Base-by-base conservation (phyloP, 2,888 invertebrate genomes). In the Spicauda simplicius region DNA sequence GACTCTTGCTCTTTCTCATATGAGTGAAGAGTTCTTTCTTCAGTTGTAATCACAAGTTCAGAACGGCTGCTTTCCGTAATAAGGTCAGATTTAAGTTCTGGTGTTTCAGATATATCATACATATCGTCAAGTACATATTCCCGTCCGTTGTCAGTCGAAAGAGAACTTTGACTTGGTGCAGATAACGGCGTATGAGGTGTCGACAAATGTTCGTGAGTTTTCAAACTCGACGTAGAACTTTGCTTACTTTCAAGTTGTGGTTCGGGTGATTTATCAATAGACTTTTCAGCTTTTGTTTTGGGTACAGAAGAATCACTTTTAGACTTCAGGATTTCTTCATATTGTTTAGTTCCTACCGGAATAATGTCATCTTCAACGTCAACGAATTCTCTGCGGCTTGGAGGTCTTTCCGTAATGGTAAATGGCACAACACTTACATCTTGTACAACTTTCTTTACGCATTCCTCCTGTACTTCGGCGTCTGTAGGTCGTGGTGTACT, bases 1-100 rank as follows among this genome's bases (percentile, higher is more conserved):
- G 97, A 97, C 74, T 97, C 96, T 71, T 94, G 94, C 77, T 94
- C 94, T 75, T 94, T 94, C 72, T 94, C 94, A 60, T 85, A 87
- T 11, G 80, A 91, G 19, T 94, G 93, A 48, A 93, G 81, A 6
- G 91, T 86, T 77, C 94, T 95, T 77, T 96, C 95, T 75, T 95
- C 94, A 10, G 94, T 91, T 2, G 95, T 94, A 18, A 95, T 94
- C 18, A 95, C 88, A 33, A 95, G 86, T 79, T 96, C 95, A 60
- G 95, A 94, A 74, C 91, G 93, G 66, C 93, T 93, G 55, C 85
- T 91, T 76, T 92, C 93, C 45, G 86, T 88, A 3, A 83, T 75
- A 57, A 88, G 74, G 73, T 94, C 94, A 19, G 94, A 93, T 79
- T 88, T 93, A n/a, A 93, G 76, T 82, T 94, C 94, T 60, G 94